These are phyloP conservation scores for Charina bottae DNA, from an alignment of 2,113 vertebrate species.

Conservation along the genomic window DNA sequence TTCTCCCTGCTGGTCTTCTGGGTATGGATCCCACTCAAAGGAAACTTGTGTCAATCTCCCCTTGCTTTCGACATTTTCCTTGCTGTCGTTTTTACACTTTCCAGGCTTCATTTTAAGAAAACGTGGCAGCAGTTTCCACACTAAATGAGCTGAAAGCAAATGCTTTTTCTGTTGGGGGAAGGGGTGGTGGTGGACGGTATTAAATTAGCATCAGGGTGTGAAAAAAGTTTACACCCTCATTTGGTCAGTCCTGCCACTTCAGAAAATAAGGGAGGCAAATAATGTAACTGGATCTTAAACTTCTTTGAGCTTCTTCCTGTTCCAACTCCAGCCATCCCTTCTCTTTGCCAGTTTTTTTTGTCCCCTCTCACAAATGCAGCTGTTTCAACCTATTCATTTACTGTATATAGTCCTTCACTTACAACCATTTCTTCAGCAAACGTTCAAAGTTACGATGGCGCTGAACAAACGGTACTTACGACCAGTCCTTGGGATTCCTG, in stretches of 20 bases:
- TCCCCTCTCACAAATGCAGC: too few relatives aligned
- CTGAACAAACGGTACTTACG: too few relatives aligned
- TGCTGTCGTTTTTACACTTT: background rate
- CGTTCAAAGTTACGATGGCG: too few relatives aligned
- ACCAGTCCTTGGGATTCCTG: too few relatives aligned
- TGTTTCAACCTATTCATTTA: too few relatives aligned
- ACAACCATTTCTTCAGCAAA: too few relatives aligned
- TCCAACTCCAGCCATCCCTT: background rate
- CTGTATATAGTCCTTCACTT: too few relatives aligned
- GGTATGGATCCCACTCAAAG: background rate
- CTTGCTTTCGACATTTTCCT: background rate
- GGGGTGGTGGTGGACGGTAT: background rate
- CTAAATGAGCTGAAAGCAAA: slow-evolving; percentile 2
- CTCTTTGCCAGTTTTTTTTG: background rate
- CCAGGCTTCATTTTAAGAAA: background rate
- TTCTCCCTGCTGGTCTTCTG: background rate
- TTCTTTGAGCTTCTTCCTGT: background rate
- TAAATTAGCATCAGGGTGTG: background rate
- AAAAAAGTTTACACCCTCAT: background rate
- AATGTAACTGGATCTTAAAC: background rate
- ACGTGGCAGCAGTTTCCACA: background rate
- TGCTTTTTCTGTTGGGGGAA: background rate
- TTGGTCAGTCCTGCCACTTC: background rate
- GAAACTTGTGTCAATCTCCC: background rate
- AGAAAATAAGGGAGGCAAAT: background rate